A percentile compares a stretch with the other conserved stretches of the same genome.
Evolutionary conservation across 2,113 vertebrate genomes (phyloP).

Genomic region (Sula dactylatra): DNA sequence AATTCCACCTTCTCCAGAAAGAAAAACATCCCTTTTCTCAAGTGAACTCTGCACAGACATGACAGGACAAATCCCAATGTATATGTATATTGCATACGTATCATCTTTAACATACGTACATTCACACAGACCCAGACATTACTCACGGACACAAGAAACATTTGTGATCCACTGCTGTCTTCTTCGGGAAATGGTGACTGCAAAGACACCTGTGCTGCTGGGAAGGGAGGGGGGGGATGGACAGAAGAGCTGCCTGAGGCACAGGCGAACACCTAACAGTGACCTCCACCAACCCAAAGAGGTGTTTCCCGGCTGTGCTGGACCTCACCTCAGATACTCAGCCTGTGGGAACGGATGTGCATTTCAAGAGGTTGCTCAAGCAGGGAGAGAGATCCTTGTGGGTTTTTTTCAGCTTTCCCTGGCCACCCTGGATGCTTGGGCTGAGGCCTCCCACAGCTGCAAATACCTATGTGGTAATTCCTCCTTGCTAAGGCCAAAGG

Average conservation of each 20-base stretch:
- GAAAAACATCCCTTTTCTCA: not conserved
- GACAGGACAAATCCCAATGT: accelerated
- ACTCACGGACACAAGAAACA: not conserved
- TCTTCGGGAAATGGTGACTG: not conserved
- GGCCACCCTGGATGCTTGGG: not conserved
- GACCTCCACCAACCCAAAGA: not conserved
- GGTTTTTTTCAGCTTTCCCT: not conserved
- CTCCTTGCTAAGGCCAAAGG: not conserved
- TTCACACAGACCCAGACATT: accelerated
- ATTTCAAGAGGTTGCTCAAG: not conserved
- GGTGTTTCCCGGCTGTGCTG: accelerated
- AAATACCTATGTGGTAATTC: not conserved
- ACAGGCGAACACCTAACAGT: not conserved
- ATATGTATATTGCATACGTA: accelerated
- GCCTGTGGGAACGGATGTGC: not conserved
- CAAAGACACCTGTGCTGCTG: not conserved
- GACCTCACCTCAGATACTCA: accelerated
- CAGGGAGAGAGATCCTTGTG: not conserved
- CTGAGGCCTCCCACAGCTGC: not conserved
- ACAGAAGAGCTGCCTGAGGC: not conserved
- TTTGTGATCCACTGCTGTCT: not conserved
- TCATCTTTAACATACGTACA: accelerated
- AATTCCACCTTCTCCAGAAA: not conserved
- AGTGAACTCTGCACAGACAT: not conserved
- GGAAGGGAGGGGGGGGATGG: not conserved